Evolutionary conservation across 2,113 vertebrate genomes (phyloP).

Genomic region (Cryptotis parvus): DNA sequence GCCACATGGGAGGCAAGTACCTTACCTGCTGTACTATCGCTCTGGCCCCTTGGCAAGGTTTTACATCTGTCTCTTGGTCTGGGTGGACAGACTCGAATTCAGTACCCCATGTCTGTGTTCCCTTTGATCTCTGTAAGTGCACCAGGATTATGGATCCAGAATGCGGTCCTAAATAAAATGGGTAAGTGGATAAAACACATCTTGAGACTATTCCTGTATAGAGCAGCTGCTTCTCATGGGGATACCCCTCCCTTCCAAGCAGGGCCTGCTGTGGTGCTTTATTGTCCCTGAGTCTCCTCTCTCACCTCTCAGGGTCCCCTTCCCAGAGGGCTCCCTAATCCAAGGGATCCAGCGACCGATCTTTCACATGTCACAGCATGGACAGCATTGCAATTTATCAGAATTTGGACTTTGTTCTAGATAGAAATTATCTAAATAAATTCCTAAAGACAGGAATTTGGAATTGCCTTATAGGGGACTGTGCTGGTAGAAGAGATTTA

Average conservation of each 20-base stretch:
- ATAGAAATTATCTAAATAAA: slow-evolving; percentile 20
- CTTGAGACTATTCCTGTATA: background rate
- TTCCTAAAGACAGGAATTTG: background rate
- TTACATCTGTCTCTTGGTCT: too few relatives aligned
- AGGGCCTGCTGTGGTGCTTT: background rate
- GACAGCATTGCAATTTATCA: background rate
- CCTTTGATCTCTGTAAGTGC: slow-evolving; percentile 3
- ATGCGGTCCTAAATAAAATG: background rate
- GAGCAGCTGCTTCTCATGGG: background rate
- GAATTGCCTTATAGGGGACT: background rate
- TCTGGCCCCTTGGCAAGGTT: background rate
- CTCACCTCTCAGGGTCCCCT: background rate
- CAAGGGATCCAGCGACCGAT: background rate
- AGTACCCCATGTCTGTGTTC: background rate
- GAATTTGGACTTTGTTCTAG: background rate
- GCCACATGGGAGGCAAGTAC: too few relatives aligned
- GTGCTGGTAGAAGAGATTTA: background rate
- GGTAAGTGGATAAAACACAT: background rate
- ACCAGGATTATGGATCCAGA: background rate
- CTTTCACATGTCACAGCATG: too few relatives aligned
- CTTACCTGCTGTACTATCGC: background rate
- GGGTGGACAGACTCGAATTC: background rate
- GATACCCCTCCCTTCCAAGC: background rate
- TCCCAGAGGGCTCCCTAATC: background rate
- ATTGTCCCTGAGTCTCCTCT: background rate